Evolutionary conservation across 2,797 vertebrate genomes (phyloP).

Genomic region (Dendrocincla fuliginosa): DNA sequence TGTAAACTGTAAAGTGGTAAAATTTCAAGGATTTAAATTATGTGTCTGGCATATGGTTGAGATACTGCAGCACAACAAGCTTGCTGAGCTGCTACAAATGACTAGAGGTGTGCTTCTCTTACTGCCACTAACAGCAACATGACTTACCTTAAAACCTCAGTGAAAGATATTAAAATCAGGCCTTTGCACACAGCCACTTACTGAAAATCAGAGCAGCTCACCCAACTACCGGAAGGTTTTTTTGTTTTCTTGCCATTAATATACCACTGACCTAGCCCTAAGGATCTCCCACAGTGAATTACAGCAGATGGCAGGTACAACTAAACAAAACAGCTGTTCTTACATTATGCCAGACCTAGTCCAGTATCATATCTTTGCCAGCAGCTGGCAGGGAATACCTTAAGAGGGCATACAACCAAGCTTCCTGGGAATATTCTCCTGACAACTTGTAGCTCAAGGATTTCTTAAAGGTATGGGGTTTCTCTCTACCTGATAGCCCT

Average conservation of each 20-base stretch:
- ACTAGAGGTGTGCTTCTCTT: background rate
- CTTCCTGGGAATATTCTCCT: background rate
- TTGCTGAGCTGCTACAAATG: background rate
- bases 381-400: background rate
- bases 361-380: background rate
- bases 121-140: background rate
- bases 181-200: background rate
- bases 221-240: background rate
- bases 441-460: background rate
- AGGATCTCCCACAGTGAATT: background rate
- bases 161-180: background rate
- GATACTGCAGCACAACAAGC: background rate
- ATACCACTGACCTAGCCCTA: background rate
- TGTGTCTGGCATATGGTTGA: accelerated
- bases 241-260: background rate
- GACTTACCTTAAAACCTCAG: background rate
- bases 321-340: background rate
- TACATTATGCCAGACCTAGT: background rate
- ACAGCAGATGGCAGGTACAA: background rate
- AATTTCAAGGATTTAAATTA: background rate
- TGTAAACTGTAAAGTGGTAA: background rate
- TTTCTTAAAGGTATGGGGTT: background rate
- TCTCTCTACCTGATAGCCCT: background rate
- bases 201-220: background rate
- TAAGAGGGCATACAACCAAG: background rate